Evolutionary conservation across 1,140 invertebrate species (phyloP), one percentile per base, ranked within the genome.

Genomic region (Drosophila tropicalis): DNA sequence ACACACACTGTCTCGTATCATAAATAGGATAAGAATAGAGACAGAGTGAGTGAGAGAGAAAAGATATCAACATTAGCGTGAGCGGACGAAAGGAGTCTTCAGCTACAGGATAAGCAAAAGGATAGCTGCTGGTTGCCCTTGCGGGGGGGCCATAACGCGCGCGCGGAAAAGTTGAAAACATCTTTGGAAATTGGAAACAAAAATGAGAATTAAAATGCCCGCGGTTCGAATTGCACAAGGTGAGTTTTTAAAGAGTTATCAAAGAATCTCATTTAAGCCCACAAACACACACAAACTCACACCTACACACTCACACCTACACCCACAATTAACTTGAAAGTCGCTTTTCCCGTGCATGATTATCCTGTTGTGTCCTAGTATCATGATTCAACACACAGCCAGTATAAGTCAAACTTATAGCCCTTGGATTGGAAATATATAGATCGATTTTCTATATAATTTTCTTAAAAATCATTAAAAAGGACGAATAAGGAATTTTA

Each of bases 141-240:
- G 66, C 51, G 65, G 83, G 80, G 83, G 83, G 76, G 68, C 44
- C 44, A 51, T 51, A 51, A 51, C 54, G 75, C 70, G 63, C 72
- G 70, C 74, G 76, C 72, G 70, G 71, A 62, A 61, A 77, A 89
- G 81, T 74, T 83, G 73, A 58, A 57, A 80, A 89, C 74, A 66
- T 70, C 75, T 75, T 85, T 65, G 86, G 86, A 86, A 90, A 79
- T 79, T 82, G 90, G 74, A 81, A 89, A 87, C 85, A 96, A 97
- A 95, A 94, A 97, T 97, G 96, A 96, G 96, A 96, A 97, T 97
- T 94, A 97, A 97, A 95, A 97, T 97, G 96, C 96, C 96, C 93
- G 96, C 96, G 93, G 96, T 97, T 93, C 95, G 96, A 93, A 97
- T 97, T 94, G 96, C 96, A 93, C 96, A 97, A 97, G 96, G 96